Evolutionary conservation across 1,140 invertebrate genomes (phyloP).

Genomic region (Venustaconcha ellipsiformis): DNA sequence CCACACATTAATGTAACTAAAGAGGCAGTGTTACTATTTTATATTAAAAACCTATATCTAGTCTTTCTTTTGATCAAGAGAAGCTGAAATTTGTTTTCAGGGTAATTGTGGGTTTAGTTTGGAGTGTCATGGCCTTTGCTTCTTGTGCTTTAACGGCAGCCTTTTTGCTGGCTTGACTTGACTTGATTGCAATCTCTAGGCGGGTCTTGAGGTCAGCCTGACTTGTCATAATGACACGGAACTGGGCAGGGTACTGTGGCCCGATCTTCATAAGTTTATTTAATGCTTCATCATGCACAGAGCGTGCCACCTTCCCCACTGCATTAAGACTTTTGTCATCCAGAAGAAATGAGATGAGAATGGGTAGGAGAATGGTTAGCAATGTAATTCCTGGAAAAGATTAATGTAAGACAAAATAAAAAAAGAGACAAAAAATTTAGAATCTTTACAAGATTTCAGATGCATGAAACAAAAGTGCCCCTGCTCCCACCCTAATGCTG

Average conservation of each 20-base stretch:
- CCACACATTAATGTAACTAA: no score
- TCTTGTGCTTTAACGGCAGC: conserved; percentile 65
- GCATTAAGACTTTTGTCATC: conserved; percentile 76
- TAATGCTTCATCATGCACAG: conserved; percentile 87
- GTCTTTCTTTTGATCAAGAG: conserved; percentile 64
- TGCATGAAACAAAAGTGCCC: no score
- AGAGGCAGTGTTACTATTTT: no score
- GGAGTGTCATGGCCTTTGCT: conserved; percentile 70
- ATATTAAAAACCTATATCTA: no score
- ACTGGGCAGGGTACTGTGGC: conserved; percentile 84
- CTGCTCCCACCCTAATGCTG: no score
- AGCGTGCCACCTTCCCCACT: conserved; percentile 75
- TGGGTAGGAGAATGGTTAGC: conserved; percentile 87
- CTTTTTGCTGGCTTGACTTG: conserved; percentile 69
- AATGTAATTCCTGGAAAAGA: conserved; percentile 84
- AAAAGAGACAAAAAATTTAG: conserved; percentile 4
- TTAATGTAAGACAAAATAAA: no score
- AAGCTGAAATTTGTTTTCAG: conserved; percentile 97
- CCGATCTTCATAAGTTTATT: conserved; percentile 91
- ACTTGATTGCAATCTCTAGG: conserved; percentile 87
- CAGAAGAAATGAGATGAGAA: conserved; percentile 86
- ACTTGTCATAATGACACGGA: conserved; percentile 89
- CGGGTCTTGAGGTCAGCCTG: conserved; percentile 82
- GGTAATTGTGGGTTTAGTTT: conserved; percentile 86
- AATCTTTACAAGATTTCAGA: not conserved